A percentile compares a stretch with the other conserved stretches of the same genome.
phyloP scores from a whole-genome alignment of 2,797 vertebrate species.

The Cossypha niveicapilla region DNA sequence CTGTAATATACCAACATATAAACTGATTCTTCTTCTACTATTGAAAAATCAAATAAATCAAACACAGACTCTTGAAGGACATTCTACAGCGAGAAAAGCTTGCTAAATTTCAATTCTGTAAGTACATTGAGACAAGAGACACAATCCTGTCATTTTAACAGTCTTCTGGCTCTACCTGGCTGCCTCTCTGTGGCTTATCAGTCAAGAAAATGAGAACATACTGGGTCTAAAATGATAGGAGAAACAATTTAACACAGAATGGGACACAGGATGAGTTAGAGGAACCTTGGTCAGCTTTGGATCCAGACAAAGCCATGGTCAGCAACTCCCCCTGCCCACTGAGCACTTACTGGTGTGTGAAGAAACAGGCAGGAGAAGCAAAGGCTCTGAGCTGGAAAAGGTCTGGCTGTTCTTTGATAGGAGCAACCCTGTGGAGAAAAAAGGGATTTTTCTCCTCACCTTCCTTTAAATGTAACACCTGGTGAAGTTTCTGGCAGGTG shows the following conservation, averaged over 20 bases:
- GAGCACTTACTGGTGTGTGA: accelerated
- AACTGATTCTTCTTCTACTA: neutral
- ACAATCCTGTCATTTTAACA: neutral
- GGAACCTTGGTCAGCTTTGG: neutral
- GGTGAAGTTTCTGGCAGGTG: neutral
- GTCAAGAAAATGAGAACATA: neutral
- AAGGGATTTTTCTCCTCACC: accelerated
- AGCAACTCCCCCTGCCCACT: neutral
- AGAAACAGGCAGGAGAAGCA: accelerated
- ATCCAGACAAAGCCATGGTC: accelerated
- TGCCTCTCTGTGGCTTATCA: neutral
- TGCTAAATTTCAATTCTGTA: neutral
- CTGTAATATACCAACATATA: neutral
- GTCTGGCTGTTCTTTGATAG: accelerated
- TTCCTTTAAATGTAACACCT: neutral
- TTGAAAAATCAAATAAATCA: neutral
- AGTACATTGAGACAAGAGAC: neutral
- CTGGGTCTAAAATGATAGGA: neutral
- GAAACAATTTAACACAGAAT: neutral
- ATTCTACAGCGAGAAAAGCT: neutral
- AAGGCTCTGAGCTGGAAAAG: accelerated
- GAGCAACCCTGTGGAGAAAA: accelerated
- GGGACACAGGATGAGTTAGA: neutral
- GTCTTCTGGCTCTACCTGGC: neutral
- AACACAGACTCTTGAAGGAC: neutral